Conservation (phyloP, 2,113 vertebrate genomes). For the Columba janthina region DNA sequence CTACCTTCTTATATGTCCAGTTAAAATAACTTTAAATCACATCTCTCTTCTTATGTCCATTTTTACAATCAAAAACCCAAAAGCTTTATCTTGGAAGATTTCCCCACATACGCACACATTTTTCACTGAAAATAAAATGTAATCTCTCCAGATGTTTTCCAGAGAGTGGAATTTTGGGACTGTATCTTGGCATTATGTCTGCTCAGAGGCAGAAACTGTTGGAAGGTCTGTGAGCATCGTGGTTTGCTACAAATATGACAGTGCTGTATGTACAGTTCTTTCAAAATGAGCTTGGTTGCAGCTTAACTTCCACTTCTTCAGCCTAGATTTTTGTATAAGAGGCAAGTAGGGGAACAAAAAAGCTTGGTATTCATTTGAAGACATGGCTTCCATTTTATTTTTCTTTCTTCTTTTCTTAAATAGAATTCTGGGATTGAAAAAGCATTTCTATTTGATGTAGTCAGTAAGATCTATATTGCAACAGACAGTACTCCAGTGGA, state of each 20-base stretch:
- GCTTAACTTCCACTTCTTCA: not conserved
- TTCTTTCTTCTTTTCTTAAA: slow-evolving; percentile 35
- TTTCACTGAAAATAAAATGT: not conserved
- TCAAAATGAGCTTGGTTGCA: not conserved
- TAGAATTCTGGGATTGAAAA: slow-evolving; percentile 92
- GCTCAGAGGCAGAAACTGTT: not conserved
- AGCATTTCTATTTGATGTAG: slow-evolving; percentile 89
- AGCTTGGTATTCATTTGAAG: not conserved
- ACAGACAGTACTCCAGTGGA: slow-evolving; percentile 88
- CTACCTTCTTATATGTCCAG: not conserved
- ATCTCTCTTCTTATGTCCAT: not conserved
- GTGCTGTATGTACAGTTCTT: not conserved
- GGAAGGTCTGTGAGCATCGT: not conserved
- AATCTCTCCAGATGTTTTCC: not conserved
- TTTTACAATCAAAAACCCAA: not conserved
- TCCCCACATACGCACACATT: not conserved
- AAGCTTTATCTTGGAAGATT: not conserved
- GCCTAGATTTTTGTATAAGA: not conserved
- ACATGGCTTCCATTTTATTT: not conserved
- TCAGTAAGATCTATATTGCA: slow-evolving; percentile 89
- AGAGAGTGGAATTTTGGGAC: not conserved
- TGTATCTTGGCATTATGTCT: not conserved
- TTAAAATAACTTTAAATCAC: not conserved
- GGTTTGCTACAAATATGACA: not conserved
- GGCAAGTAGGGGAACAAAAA: not conserved